Evolutionary conservation across 2,113 vertebrate species (phyloP).

Genomic region (Albula goreensis): DNA sequence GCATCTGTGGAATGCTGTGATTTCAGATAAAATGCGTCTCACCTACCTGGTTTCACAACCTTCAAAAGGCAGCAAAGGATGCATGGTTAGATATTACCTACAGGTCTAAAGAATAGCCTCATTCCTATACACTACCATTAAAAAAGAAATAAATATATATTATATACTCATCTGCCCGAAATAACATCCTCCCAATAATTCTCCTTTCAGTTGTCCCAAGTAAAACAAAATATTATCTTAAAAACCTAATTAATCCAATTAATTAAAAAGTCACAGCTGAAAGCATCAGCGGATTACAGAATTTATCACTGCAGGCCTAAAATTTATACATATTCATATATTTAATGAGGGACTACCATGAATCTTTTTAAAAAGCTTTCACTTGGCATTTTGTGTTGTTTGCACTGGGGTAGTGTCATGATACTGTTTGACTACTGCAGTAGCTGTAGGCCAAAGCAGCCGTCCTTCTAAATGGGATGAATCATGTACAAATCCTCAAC

Average conservation of each 20-base stretch:
- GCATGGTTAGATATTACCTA: not conserved
- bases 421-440: not conserved
- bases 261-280: not conserved
- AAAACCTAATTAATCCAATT: not conserved
- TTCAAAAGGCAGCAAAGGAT: not conserved
- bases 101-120: not conserved
- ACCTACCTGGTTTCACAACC: constrained; percentile 8
- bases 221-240: not conserved
- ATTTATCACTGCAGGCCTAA: not conserved
- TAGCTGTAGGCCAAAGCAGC: not conserved
- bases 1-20: not conserved
- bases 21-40: not conserved
- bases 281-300: not conserved
- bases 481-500: not conserved
- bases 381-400: not conserved
- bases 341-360: not conserved
- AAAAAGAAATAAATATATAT: not conserved
- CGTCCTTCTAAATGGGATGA: not conserved
- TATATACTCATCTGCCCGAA: not conserved
- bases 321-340: not conserved
- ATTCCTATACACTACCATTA: not conserved
- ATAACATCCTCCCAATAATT: not conserved
- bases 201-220: not conserved
- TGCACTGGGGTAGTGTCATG: not conserved
- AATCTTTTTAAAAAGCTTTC: not conserved